phyloP scores from a whole-genome alignment of 2,113 vertebrate species.

The Tetrao urogallus region DNA sequence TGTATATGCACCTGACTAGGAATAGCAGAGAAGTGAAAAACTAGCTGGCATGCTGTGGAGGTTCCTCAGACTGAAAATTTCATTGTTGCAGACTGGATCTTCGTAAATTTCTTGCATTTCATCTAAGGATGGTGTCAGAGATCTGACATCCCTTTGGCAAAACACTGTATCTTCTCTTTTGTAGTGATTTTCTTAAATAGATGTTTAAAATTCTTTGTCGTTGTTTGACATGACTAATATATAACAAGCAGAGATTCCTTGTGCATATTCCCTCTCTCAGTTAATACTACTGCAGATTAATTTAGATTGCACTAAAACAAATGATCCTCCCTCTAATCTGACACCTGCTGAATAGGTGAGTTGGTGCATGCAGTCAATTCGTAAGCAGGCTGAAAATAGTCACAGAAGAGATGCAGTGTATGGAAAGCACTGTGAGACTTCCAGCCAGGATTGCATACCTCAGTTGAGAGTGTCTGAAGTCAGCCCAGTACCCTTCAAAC shows the following conservation, averaged over 20 bases:
- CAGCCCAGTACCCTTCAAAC: background rate
- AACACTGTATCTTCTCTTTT: background rate
- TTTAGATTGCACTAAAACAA: conserved; percentile 14
- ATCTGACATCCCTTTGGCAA: background rate
- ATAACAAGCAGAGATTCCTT: background rate
- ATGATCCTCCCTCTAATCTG: conserved; percentile 2
- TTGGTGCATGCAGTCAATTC: background rate
- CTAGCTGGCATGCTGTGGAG: background rate
- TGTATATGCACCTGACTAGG: background rate
- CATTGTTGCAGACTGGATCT: background rate
- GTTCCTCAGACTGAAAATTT: background rate
- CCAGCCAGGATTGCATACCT: background rate
- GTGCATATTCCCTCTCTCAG: background rate
- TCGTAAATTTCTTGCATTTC: background rate
- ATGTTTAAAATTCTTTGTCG: background rate
- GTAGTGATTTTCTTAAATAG: background rate
- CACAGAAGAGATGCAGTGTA: background rate
- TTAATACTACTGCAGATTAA: conserved; percentile 19
- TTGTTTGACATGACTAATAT: background rate
- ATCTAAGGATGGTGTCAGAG: background rate
- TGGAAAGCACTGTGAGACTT: background rate
- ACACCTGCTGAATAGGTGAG: conserved; percentile 5
- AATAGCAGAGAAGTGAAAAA: background rate
- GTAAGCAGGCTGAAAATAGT: conserved; percentile 6
- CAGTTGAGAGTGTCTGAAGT: background rate